These are phyloP conservation scores for Limonius californicus DNA, from an alignment of 1,140 invertebrate genomes.

Conservation along the genomic window DNA sequence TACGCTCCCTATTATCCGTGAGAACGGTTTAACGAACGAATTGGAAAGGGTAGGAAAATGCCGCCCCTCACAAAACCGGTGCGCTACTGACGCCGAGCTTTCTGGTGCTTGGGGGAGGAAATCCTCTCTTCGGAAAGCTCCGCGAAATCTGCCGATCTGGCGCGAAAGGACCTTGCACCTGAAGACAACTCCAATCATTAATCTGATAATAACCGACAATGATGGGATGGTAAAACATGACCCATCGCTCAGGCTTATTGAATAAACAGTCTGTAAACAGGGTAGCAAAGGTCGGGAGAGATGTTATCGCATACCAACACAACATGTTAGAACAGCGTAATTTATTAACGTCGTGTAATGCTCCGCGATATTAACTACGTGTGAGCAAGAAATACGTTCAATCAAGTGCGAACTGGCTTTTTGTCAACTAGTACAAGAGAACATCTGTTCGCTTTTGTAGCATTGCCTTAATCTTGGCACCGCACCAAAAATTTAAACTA, in stretches of 20 bases:
- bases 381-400: conserved; percentile 14
- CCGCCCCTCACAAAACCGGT: conserved; percentile 4
- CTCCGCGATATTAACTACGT: conserved; percentile 11
- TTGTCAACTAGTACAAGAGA: conserved; percentile 12
- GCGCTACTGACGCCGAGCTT: conserved; percentile 19
- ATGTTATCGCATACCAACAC: conserved; percentile 13
- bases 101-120: conserved; percentile 18
- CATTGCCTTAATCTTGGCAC: conserved; percentile 16
- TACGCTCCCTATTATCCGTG: neutral
- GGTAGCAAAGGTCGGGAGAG: neutral
- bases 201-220: conserved; percentile 13
- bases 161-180: conserved; percentile 5
- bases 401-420: conserved; percentile 13
- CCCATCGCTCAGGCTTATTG: conserved; percentile 10
- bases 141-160: neutral
- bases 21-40: conserved; percentile 5
- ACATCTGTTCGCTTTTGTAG: conserved; percentile 13
- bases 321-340: conserved; percentile 8
- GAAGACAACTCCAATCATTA: conserved; percentile 18
- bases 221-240: conserved; percentile 12
- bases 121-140: conserved; percentile 3
- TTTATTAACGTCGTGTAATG: conserved; percentile 15
- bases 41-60: neutral
- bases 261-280: conserved; percentile 11
- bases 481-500: conserved; percentile 15